Evolutionary conservation across 1,140 invertebrate species (phyloP).

Genomic region (Phymastichus coffea): DNA sequence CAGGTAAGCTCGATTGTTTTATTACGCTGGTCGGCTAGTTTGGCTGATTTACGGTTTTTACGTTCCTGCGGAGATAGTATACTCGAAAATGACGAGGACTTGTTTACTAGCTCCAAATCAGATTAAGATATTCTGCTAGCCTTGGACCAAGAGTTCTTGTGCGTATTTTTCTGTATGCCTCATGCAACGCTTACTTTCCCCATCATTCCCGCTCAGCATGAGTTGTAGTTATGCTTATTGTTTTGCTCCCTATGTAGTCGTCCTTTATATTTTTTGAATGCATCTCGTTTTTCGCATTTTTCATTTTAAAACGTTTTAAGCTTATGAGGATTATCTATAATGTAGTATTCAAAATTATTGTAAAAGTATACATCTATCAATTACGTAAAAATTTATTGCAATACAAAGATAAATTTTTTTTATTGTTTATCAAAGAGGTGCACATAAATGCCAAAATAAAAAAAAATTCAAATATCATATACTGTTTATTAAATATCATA

Average conservation of each 20-base stretch:
- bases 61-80: no score
- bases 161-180: no score
- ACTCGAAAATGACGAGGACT: no score
- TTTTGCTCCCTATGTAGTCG: neutral
- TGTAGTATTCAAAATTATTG: neutral
- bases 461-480: neutral
- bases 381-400: no score
- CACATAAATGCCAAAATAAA: neutral
- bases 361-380: no score
- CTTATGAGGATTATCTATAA: no score
- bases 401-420: no score
- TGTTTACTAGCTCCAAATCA: slow-evolving; percentile 18
- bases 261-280: neutral
- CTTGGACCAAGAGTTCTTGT: no score
- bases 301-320: neutral
- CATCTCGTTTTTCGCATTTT: neutral
- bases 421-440: no score
- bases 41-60: neutral
- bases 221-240: neutral
- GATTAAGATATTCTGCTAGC: slow-evolving; percentile 10
- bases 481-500: neutral
- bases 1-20: slow-evolving; percentile 38
- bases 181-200: neutral
- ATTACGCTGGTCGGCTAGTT: neutral
- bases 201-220: neutral